Evolutionary conservation across 2,797 vertebrate species (phyloP).

Genomic region (Anguilla anguilla): DNA sequence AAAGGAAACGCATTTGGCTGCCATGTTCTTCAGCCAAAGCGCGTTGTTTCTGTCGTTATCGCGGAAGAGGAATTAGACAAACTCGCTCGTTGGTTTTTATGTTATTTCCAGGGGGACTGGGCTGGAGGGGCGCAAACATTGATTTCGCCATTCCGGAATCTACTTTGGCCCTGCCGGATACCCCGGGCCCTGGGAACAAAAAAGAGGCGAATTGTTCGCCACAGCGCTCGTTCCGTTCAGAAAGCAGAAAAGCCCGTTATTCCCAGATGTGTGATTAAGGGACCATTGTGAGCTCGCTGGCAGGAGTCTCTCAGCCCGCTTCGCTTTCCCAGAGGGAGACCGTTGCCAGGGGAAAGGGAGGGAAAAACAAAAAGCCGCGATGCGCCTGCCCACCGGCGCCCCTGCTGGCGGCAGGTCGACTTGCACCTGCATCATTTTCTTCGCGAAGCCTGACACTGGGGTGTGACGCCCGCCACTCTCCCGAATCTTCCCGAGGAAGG

Average conservation of each 20-base stretch:
- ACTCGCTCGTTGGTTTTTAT: background rate
- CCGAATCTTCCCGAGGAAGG: background rate
- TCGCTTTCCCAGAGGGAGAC: conserved; percentile 33
- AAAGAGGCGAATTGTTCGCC: conserved; percentile 16
- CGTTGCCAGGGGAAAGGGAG: conserved; percentile 32
- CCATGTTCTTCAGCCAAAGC: background rate
- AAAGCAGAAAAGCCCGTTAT: conserved; percentile 30
- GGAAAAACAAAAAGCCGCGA: conserved; percentile 7
- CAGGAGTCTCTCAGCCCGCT: conserved; percentile 32
- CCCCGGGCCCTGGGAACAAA: conserved; percentile 13
- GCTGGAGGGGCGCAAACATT: background rate
- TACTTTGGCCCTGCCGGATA: background rate
- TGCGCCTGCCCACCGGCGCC: conserved; percentile 11
- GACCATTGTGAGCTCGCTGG: conserved; percentile 37
- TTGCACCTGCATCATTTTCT: background rate
- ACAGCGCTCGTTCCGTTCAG: conserved; percentile 26
- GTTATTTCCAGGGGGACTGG: conserved; percentile 18
- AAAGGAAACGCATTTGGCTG: background rate
- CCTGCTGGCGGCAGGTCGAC: conserved; percentile 14
- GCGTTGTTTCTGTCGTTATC: background rate
- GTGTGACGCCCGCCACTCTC: background rate
- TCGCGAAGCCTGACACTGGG: background rate
- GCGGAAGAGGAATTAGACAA: background rate
- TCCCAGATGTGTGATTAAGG: conserved; percentile 37
- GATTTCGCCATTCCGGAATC: conserved; percentile 8